phyloP scores from a whole-genome alignment of 2,888 invertebrate genomes.

The Drepana falcataria region DNA sequence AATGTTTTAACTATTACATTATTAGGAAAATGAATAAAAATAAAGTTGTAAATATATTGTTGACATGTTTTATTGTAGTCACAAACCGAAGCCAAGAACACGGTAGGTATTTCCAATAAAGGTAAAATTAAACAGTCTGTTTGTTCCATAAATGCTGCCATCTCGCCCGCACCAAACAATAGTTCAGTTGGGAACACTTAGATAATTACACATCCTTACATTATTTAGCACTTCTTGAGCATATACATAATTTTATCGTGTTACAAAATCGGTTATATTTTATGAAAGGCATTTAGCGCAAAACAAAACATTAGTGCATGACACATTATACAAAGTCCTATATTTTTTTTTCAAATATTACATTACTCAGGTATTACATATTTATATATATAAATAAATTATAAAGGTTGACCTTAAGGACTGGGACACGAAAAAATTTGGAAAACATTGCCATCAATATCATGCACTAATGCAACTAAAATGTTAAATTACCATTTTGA shows the following conservation, averaged over 20 bases:
- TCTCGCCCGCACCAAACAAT: neutral
- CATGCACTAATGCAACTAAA: neutral
- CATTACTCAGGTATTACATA: no score
- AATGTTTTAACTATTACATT: neutral
- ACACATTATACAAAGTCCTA: no score
- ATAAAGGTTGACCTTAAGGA: no score
- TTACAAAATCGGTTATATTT: neutral
- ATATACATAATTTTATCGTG: neutral
- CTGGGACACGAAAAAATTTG: neutral
- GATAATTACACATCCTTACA: neutral
- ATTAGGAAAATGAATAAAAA: neutral
- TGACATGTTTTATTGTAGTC: slow-evolving; percentile 3
- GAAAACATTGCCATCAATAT: no score
- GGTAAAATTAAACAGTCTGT: neutral
- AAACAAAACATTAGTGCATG: neutral
- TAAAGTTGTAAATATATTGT: neutral
- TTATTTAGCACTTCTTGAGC: slow-evolving; percentile 2
- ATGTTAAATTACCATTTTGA: neutral
- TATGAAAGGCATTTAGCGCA: neutral
- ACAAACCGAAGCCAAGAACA: slow-evolving; percentile 1
- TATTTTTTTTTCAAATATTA: no score
- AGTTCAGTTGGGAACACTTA: neutral
- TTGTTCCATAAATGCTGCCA: neutral
- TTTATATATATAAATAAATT: no score
- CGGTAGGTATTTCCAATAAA: neutral